phyloP scores from a whole-genome alignment of 2,797 vertebrate species.

The Urophycis tenuis region DNA sequence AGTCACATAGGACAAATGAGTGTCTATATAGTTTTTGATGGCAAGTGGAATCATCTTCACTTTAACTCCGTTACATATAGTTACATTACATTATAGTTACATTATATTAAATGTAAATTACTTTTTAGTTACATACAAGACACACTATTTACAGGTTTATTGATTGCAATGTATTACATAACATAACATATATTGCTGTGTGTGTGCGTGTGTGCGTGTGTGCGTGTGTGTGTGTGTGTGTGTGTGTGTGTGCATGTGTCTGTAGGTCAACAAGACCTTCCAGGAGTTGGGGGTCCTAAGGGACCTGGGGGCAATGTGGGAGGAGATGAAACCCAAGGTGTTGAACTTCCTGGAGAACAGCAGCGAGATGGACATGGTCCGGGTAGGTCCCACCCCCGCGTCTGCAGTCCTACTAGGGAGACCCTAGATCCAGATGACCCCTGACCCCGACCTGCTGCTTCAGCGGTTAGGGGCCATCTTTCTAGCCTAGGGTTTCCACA shows the following conservation, averaged over 20 bases:
- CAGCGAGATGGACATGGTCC: constrained; percentile 86
- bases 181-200: background rate
- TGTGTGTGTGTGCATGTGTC: constrained; percentile 7
- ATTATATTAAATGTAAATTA: background rate
- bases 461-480: too few species aligned
- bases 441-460: too few species aligned
- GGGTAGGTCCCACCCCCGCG: constrained; percentile 60
- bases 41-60: too few species aligned
- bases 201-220: too few species aligned
- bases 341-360: constrained; percentile 91
- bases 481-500: too few species aligned
- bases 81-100: background rate
- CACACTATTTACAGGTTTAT: background rate
- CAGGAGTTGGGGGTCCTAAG: constrained; percentile 89
- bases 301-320: constrained; percentile 93
- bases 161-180: too few species aligned
- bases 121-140: too few species aligned
- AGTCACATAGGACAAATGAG: too few species aligned
- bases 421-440: too few species aligned
- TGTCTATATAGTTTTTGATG: too few species aligned
- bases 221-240: too few species aligned
- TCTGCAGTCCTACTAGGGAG: background rate
- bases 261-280: constrained; percentile 94
- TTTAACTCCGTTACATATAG: too few species aligned
- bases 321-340: constrained; percentile 85